Evolutionary conservation across 2,113 vertebrate genomes (phyloP).

Genomic region (Leiothrix lutea): DNA sequence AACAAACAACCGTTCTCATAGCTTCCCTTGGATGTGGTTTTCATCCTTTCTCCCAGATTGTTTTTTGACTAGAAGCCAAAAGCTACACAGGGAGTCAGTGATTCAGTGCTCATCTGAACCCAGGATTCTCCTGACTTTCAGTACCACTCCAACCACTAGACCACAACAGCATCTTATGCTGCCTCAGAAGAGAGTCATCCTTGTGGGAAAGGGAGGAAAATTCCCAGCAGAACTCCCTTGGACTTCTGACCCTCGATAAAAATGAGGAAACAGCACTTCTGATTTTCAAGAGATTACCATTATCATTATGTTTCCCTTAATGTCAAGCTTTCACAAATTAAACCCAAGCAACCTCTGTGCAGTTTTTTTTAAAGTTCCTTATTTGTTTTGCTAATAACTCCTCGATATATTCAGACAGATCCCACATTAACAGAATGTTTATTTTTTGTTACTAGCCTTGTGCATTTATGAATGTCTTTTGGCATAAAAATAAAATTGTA

Average conservation of each 20-base stretch:
- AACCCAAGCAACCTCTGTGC: neutral
- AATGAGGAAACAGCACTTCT: conserved; percentile 38
- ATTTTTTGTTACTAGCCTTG: neutral
- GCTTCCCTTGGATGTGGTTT: neutral
- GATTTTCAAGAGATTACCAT: conserved; percentile 44
- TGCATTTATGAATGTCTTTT: neutral
- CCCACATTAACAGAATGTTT: neutral
- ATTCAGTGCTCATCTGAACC: conserved; percentile 27
- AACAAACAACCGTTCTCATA: neutral
- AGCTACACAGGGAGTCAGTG: neutral
- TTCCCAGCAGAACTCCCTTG: conserved; percentile 64
- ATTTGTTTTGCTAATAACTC: neutral
- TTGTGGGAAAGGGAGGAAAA: conserved; percentile 60
- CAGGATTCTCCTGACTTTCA: neutral
- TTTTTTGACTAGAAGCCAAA: conserved; percentile 36
- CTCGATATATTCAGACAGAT: neutral
- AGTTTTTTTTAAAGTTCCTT: neutral
- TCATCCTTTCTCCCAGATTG: conserved; percentile 29
- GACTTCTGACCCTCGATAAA: conserved; percentile 51
- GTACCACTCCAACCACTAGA: neutral
- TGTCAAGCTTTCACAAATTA: neutral
- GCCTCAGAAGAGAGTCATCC: neutral
- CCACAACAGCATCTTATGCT: neutral
- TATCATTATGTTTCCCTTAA: conserved; percentile 23
- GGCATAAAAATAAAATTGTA: neutral